These are phyloP conservation scores for Mus minutoides DNA, from an alignment of 2,797 vertebrate genomes.

Conservation along the genomic window DNA sequence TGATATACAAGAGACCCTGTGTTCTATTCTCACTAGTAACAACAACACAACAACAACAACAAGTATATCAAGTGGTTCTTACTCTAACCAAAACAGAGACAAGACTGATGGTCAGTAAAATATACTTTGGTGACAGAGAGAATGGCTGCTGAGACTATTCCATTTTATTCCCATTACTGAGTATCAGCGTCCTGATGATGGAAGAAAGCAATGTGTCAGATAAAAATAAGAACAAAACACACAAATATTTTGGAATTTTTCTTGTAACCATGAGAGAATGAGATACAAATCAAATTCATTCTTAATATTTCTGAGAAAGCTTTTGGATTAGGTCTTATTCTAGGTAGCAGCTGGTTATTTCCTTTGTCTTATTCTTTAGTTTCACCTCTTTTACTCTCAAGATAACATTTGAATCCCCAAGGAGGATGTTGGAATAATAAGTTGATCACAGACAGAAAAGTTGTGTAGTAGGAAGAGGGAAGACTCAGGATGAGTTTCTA, in stretches of 20 bases:
- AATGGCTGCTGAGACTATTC: not conserved
- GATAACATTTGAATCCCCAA: not conserved
- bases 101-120: not conserved
- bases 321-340: not conserved
- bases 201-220: not conserved
- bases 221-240: not conserved
- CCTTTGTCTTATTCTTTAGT: not conserved
- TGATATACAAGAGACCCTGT: not conserved
- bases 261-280: not conserved
- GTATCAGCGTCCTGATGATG: not conserved
- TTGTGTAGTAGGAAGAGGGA: not conserved
- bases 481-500: not conserved
- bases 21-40: not conserved
- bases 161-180: not conserved
- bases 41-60: too few relatives aligned
- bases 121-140: not conserved
- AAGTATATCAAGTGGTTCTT: not conserved
- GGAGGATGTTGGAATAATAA: not conserved
- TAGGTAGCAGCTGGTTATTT: not conserved
- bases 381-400: not conserved
- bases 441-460: not conserved
- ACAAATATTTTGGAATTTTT: not conserved
- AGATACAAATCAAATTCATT: not conserved
- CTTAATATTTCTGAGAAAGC: not conserved
- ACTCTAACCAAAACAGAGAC: not conserved